phyloP scores from a whole-genome alignment of 2,113 vertebrate genomes.

The Asarcornis scutulata region DNA sequence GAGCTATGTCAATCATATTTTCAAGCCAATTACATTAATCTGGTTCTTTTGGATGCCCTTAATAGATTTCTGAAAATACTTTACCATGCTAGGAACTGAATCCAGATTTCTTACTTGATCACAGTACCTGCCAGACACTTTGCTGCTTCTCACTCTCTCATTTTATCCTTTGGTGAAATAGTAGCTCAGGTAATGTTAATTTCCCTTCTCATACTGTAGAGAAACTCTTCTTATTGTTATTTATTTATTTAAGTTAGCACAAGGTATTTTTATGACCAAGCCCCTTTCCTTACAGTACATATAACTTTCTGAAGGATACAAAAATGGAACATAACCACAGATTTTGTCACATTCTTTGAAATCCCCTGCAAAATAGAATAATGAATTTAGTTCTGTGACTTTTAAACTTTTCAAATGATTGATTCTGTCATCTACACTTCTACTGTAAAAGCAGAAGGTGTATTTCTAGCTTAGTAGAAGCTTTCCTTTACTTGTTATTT shows the following conservation, averaged over 20 bases:
- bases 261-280: not conserved
- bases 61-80: not conserved
- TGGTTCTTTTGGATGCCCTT: not conserved
- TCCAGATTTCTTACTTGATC: not conserved
- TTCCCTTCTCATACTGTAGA: not conserved
- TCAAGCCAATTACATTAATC: conserved; percentile 24
- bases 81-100: not conserved
- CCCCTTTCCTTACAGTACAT: not conserved
- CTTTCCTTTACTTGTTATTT: not conserved
- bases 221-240: not conserved
- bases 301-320: not conserved
- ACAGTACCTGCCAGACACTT: not conserved
- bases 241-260: not conserved
- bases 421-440: not conserved
- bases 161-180: not conserved
- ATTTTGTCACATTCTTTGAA: not conserved
- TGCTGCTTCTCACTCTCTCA: not conserved
- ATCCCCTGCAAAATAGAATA: not conserved
- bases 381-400: not conserved
- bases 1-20: not conserved
- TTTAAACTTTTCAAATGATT: not conserved
- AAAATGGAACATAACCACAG: not conserved
- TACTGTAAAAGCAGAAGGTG: not conserved
- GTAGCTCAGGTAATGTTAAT: not conserved
- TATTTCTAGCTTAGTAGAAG: not conserved